Conservation (phyloP, 1,140 invertebrate genomes). For the Tetragonula clypearis region DNA sequence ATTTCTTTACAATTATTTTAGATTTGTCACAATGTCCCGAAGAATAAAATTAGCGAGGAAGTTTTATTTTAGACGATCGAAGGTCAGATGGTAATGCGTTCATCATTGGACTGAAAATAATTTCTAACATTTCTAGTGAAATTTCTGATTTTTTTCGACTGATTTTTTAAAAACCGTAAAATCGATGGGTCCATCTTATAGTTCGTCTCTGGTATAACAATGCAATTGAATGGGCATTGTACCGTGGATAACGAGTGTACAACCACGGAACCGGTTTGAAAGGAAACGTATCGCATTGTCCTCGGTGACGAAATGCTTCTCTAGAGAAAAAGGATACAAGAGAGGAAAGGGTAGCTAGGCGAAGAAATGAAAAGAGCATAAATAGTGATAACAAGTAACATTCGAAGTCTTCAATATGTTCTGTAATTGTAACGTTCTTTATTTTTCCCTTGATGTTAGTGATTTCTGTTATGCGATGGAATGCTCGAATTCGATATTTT, state of each 20-base stretch:
- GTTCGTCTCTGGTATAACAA: not conserved
- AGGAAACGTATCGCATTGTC: constrained; percentile 51
- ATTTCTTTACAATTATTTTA: not conserved
- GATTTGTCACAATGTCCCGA: not conserved
- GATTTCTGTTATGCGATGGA: not conserved
- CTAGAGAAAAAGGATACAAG: constrained; percentile 36
- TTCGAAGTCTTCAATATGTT: constrained; percentile 33
- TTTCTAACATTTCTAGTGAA: not conserved
- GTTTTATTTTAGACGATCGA: not conserved
- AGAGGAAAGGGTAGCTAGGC: not conserved
- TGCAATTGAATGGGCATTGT: constrained; percentile 51
- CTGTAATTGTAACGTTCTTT: constrained; percentile 19
- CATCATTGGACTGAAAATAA: not conserved
- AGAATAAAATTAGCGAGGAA: not conserved
- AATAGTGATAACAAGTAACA: constrained; percentile 17
- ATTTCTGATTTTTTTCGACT: not conserved
- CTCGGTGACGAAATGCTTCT: constrained; percentile 42
- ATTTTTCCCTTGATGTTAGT: not conserved
- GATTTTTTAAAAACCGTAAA: not conserved
- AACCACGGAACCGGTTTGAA: constrained; percentile 31
- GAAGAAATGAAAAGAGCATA: not conserved
- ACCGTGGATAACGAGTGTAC: constrained; percentile 32
- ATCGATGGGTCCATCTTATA: not conserved
- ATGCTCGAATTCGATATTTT: not conserved
- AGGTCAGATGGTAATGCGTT: not conserved